Evolutionary conservation across 2,888 invertebrate species (phyloP), one percentile per base, ranked within the genome.

Genomic region (Ryuthela nishihirai): DNA sequence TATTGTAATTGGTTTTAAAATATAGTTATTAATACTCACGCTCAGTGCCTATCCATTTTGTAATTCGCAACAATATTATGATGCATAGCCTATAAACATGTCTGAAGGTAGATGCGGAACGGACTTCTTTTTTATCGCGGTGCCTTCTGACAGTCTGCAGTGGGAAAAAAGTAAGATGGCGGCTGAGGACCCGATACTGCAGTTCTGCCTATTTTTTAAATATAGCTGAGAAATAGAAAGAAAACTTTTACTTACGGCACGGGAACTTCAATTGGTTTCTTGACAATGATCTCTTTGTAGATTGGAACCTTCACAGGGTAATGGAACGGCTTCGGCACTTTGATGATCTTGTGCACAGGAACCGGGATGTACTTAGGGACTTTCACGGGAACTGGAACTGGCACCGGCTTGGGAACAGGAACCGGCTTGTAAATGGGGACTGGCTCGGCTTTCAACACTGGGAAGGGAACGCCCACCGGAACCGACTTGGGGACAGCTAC

Each of bases 261-360:
- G 20, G 68, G 68, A 1, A 68, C 65, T 42, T 67, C 63, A n/a
- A 68, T 58, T 40, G 67, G 66, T 52, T 68, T 68, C 59, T 68
- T 68, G 10, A 68, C 65, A 39, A 66, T 64, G 21, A 68, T 50
- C 29, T 68, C 62, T 52, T 68, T 68, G 54, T 67, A 67, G 42
- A 68, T 56, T 12, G 68, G 68, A 25, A 67, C 67, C 41, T 67
- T 67, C 12, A 67, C 62, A n/a, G 67, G 67, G 12, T 64, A 65
- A 23, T 63, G 59, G 49, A 65, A 64, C 29, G 67, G 67, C 45
- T 64, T 65, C 15, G 68, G 67, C n/a, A 68, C 67, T 26, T 65
- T 64, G 29, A 68, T 64, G 36, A 65, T 44, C 39, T 65, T 65
- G 32, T 67, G 68, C 26, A 67, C 65, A n/a, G 68, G 68, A n/a